These are phyloP conservation scores for Shinisaurus crocodilurus DNA, from an alignment of 2,113 vertebrate genomes.

Conservation along the genomic window DNA sequence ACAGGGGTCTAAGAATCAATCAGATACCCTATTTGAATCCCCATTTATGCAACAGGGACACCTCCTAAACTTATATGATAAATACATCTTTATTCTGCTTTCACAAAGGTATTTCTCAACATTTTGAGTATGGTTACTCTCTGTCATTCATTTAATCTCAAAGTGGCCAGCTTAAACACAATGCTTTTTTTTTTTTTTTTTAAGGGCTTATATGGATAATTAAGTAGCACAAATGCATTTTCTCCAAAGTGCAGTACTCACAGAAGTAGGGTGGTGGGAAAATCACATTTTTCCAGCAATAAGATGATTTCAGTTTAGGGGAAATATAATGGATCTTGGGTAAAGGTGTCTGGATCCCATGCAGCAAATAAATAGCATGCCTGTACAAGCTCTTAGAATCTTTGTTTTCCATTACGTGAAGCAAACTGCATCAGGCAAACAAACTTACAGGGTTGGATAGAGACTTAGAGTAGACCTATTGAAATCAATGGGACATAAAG, in stretches of 20 bases:
- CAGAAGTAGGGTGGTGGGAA: not conserved
- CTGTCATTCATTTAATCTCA: not conserved
- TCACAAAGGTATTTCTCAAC: not conserved
- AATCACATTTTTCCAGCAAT: not conserved
- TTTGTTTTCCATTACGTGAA: not conserved
- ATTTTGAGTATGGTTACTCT: not conserved
- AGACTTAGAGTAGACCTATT: not conserved
- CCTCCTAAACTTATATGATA: fast-evolving
- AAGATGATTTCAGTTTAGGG: not conserved
- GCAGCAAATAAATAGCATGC: not conserved
- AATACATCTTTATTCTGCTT: fast-evolving
- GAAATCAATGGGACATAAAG: not conserved
- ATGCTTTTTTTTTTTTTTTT: not conserved
- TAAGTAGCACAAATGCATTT: not conserved
- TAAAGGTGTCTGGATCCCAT: not conserved
- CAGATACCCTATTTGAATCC: fast-evolving
- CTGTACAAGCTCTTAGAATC: not conserved
- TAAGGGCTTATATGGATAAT: not conserved
- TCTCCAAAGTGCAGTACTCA: not conserved
- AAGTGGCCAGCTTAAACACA: not conserved
- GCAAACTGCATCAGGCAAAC: fast-evolving
- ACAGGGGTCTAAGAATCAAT: not conserved
- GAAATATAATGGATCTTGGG: not conserved
- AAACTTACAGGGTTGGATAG: not conserved
- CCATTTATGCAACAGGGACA: fast-evolving